Evolutionary conservation across 2,797 vertebrate genomes (phyloP).

Genomic region (Gymnocypris eckloni): DNA sequence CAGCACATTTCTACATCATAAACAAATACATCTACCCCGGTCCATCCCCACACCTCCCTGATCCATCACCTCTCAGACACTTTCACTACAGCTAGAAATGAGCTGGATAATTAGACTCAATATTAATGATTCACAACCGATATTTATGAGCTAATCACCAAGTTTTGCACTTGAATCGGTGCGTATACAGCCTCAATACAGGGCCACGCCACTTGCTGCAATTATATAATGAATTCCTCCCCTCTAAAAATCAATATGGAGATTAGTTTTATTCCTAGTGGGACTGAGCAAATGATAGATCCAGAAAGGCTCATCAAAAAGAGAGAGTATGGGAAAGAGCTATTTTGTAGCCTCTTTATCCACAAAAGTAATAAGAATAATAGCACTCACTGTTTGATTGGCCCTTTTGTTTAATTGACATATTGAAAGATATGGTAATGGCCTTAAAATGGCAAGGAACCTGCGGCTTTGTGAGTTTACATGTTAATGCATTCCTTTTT

Average conservation of each 20-base stretch:
- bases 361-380: conserved; percentile 36
- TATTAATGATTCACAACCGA: conserved; percentile 52
- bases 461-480: conserved; percentile 22
- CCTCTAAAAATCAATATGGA: conserved; percentile 52
- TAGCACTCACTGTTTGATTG: conserved; percentile 40
- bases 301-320: conserved; percentile 34
- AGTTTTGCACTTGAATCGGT: conserved; percentile 28
- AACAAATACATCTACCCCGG: conserved; percentile 56
- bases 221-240: conserved; percentile 47
- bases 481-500: conserved; percentile 19
- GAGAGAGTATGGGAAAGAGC: conserved; percentile 10
- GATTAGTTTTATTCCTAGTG: conserved; percentile 26
- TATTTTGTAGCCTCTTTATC: conserved; percentile 9
- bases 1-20: conserved; percentile 52
- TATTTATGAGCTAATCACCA: conserved; percentile 57
- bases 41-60: conserved; percentile 25
- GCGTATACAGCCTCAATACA: conserved; percentile 24
- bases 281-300: conserved; percentile 39
- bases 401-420: conserved; percentile 35
- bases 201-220: background rate
- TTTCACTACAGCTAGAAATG: conserved; percentile 55
- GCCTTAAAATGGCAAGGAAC: conserved; percentile 16
- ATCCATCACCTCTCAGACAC: conserved; percentile 51
- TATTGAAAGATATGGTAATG: conserved; percentile 45
- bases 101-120: conserved; percentile 61